Evolutionary conservation across 2,113 vertebrate species (phyloP).

Genomic region (Mastomys coucha): DNA sequence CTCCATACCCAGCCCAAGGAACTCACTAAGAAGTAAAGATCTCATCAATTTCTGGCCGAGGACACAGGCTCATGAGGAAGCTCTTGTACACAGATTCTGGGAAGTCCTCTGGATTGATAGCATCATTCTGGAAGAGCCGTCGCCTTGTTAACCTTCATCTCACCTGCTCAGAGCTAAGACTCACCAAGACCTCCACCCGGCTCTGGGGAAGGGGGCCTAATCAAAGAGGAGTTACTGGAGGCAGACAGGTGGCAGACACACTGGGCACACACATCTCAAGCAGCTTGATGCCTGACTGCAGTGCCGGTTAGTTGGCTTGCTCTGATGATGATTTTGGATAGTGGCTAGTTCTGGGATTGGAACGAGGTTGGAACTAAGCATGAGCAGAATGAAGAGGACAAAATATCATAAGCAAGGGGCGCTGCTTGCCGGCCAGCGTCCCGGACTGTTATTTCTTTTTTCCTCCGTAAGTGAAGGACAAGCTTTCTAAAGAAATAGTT

Average conservation of each 20-base stretch:
- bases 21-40: slow-evolving; percentile 98
- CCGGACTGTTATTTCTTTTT: not conserved
- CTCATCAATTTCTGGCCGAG: slow-evolving; percentile 96
- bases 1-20: not conserved
- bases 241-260: not conserved
- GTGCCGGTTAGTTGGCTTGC: not conserved
- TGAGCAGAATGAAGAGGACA: not conserved
- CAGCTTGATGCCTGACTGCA: not conserved
- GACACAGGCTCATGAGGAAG: slow-evolving; percentile 94
- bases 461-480: not conserved
- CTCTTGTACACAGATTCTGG: slow-evolving; percentile 93
- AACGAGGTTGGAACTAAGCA: not conserved
- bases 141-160: not conserved
- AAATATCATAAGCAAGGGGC: not conserved
- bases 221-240: not conserved
- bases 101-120: slow-evolving; percentile 97
- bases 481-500: slow-evolving; percentile 12
- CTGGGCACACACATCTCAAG: not conserved
- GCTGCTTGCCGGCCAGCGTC: not conserved
- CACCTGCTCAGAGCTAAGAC: not conserved
- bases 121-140: slow-evolving; percentile 90
- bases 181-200: not conserved
- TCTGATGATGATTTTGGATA: not conserved
- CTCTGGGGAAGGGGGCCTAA: not conserved
- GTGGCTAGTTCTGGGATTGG: not conserved